Evolutionary conservation across 1,140 invertebrate genomes (phyloP).

Genomic region (Papilio aristodemus): DNA sequence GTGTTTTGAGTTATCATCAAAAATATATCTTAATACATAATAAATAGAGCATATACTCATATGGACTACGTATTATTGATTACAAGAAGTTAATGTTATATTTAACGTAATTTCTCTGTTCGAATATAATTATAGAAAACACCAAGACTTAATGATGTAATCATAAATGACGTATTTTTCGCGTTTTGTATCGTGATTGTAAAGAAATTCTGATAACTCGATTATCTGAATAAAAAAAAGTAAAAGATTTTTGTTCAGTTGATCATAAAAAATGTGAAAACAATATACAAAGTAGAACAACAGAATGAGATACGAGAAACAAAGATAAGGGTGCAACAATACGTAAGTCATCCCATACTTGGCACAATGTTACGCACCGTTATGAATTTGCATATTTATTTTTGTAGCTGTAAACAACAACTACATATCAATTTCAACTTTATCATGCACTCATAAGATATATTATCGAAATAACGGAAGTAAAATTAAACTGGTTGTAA

Average conservation of each 20-base stretch:
- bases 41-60: background rate
- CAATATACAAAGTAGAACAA: background rate
- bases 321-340: slow-evolving; percentile 58
- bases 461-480: slow-evolving; percentile 17
- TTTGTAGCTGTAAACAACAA: slow-evolving; percentile 35
- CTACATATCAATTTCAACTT: slow-evolving; percentile 43
- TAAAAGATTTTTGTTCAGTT: too few species aligned
- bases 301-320: slow-evolving; percentile 19
- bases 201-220: too few species aligned
- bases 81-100: background rate
- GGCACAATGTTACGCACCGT: slow-evolving; percentile 54
- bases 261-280: too few species aligned
- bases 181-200: too few species aligned
- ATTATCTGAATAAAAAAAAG: too few species aligned
- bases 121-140: background rate
- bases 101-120: background rate
- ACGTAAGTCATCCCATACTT: slow-evolving; percentile 60
- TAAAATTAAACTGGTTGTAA: slow-evolving; percentile 11
- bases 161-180: too few species aligned
- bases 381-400: slow-evolving; percentile 48
- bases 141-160: too few species aligned
- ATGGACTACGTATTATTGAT: background rate
- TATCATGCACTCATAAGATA: slow-evolving; percentile 32
- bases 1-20: background rate
- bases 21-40: background rate